A percentile compares a stretch with the other conserved stretches of the same genome.
Conservation (phyloP, 2,113 vertebrate species). For the Microcebus lehilahytsara region DNA sequence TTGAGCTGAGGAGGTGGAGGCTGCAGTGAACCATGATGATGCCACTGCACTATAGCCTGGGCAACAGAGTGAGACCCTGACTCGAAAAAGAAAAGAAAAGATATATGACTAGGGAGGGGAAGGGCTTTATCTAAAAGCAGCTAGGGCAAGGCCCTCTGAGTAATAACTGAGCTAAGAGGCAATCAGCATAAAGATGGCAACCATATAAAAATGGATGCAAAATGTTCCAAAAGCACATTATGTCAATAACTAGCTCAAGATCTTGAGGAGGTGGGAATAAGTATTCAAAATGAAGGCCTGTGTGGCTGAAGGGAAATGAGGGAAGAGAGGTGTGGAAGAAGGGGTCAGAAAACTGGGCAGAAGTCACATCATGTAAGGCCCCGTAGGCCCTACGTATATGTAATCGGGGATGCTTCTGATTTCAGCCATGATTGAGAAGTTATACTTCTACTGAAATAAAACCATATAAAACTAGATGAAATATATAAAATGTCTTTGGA, state of each 20-base stretch:
- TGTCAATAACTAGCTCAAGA: neutral
- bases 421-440: neutral
- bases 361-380: neutral
- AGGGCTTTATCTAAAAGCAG: neutral
- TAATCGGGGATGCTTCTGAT: neutral
- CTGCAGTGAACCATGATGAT: too few relatives aligned
- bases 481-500: slow-evolving; percentile 6
- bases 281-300: neutral
- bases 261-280: neutral
- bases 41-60: too few relatives aligned
- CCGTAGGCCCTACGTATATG: neutral
- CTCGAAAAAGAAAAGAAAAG: neutral
- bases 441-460: slow-evolving; percentile 1
- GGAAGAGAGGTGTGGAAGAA: neutral
- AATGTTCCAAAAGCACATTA: neutral
- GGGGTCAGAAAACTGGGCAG: neutral
- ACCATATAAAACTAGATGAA: neutral
- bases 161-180: neutral
- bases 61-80: too few relatives aligned
- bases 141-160: neutral
- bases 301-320: neutral
- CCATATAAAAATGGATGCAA: neutral
- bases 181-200: neutral
- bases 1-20: neutral
- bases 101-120: neutral